phyloP scores from a whole-genome alignment of 1,140 invertebrate species.

The Littorina saxatilis region DNA sequence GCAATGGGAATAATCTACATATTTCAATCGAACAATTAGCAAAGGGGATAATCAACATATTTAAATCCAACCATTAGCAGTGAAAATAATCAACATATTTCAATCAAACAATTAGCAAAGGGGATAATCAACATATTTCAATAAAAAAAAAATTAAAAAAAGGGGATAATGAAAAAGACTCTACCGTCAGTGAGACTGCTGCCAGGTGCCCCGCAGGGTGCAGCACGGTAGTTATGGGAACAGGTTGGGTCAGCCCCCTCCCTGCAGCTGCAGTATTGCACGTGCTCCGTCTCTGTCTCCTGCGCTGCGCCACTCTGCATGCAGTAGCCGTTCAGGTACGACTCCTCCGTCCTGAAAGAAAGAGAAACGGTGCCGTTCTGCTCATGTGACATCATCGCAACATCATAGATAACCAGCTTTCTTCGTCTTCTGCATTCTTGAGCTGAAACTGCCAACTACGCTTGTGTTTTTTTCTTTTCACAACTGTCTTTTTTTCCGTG shows the following conservation, averaged over 20 bases:
- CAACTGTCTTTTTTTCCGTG: too few relatives aligned
- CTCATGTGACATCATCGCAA: neutral
- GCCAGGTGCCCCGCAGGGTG: neutral
- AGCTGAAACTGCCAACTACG: too few relatives aligned
- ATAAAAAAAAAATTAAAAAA: neutral
- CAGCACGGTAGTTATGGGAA: neutral
- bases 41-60: too few relatives aligned
- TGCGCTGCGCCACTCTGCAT: neutral
- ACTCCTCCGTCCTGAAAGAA: constrained; percentile 18
- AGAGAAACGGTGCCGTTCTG: neutral
- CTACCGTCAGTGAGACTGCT: constrained; percentile 29
- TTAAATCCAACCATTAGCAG: too few relatives aligned
- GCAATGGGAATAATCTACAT: too few relatives aligned
- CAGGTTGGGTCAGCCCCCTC: neutral
- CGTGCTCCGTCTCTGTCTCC: neutral
- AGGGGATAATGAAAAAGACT: neutral
- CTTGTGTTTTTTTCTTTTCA: too few relatives aligned
- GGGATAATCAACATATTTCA: too few relatives aligned
- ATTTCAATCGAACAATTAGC: too few relatives aligned
- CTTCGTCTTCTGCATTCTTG: too few relatives aligned
- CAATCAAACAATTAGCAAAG: too few relatives aligned
- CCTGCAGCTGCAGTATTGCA: constrained; percentile 15
- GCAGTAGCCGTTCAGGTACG: constrained; percentile 36
- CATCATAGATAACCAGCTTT: too few relatives aligned
- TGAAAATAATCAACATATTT: too few relatives aligned